Conservation (phyloP, 2,113 vertebrate species). For the Atrichornis clamosus region DNA sequence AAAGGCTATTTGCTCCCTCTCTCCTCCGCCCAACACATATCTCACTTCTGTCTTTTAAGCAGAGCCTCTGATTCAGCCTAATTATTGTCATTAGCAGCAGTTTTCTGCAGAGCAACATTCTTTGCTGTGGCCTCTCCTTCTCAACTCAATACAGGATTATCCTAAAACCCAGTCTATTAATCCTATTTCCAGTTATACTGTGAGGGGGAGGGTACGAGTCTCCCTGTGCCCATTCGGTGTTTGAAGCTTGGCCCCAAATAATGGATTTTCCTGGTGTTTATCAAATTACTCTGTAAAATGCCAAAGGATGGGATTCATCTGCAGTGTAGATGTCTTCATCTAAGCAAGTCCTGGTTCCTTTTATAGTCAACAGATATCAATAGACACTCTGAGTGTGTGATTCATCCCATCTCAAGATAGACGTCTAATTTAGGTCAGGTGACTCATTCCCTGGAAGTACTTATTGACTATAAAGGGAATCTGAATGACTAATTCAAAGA, state of each 20-base stretch:
- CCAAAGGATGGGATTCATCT: not conserved
- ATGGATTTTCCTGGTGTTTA: not conserved
- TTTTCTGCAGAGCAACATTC: not conserved
- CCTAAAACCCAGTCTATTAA: not conserved
- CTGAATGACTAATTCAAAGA: conserved; percentile 26
- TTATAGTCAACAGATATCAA: conserved; percentile 69
- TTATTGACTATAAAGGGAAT: conserved; percentile 55
- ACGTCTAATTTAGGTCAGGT: conserved; percentile 56
- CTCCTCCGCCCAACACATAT: not conserved
- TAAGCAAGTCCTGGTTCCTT: conserved; percentile 46
- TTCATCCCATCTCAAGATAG: conserved; percentile 66
- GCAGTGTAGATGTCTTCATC: conserved; percentile 8
- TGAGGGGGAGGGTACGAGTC: not conserved
- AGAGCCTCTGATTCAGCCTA: not conserved
- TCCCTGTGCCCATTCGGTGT: not conserved
- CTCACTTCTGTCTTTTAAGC: not conserved
- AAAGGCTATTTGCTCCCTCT: not conserved
- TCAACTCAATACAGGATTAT: not conserved
- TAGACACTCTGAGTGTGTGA: conserved; percentile 54
- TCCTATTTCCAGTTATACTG: not conserved
- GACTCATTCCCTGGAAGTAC: conserved; percentile 60
- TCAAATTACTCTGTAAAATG: not conserved
- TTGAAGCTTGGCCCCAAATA: not conserved
- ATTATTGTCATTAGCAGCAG: conserved; percentile 14
- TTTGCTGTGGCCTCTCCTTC: not conserved